Evolutionary conservation across 2,113 vertebrate species (phyloP).

Genomic region (Symphodus melops): DNA sequence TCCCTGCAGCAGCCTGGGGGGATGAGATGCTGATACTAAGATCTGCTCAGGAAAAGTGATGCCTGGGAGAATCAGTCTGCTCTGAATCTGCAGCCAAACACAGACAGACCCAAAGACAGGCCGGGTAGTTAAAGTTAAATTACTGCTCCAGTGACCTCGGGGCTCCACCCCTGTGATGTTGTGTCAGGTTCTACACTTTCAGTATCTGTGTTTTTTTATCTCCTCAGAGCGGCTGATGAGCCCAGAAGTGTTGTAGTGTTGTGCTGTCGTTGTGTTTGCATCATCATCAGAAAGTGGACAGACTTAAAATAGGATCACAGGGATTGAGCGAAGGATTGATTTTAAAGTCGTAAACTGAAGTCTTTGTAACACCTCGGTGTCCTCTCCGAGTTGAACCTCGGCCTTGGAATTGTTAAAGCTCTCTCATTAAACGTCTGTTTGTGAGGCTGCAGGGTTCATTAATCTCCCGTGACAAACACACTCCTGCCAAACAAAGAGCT

Average conservation of each 20-base stretch:
- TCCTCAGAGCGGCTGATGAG: background rate
- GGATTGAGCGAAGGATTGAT: conserved; percentile 46
- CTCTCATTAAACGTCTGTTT: conserved; percentile 23
- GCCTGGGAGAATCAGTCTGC: conserved; percentile 10
- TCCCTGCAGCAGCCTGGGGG: conserved; percentile 43
- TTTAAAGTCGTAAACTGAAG: background rate
- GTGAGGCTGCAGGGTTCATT: conserved; percentile 9
- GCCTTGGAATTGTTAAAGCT: conserved; percentile 4
- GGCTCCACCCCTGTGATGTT: conserved; percentile 36
- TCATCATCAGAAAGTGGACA: conserved; percentile 29
- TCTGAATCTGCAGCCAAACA: conserved; percentile 27
- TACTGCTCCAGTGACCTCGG: conserved; percentile 36
- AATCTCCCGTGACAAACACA: background rate
- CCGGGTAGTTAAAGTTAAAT: conserved; percentile 64
- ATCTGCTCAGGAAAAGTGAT: conserved; percentile 41
- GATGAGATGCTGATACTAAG: conserved; percentile 39
- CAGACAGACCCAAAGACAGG: conserved; percentile 44
- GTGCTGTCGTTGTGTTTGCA: conserved; percentile 23
- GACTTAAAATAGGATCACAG: conserved; percentile 14
- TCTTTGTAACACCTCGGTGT: conserved; percentile 3
- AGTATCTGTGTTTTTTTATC: conserved; percentile 2
- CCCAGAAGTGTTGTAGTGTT: conserved; percentile 12
- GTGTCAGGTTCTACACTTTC: conserved; percentile 50
- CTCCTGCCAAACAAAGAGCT: conserved; percentile 4
- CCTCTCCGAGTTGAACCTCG: conserved; percentile 1